Evolutionary conservation across 2,797 vertebrate species (phyloP).

Genomic region (Eospalax fontanierii): DNA sequence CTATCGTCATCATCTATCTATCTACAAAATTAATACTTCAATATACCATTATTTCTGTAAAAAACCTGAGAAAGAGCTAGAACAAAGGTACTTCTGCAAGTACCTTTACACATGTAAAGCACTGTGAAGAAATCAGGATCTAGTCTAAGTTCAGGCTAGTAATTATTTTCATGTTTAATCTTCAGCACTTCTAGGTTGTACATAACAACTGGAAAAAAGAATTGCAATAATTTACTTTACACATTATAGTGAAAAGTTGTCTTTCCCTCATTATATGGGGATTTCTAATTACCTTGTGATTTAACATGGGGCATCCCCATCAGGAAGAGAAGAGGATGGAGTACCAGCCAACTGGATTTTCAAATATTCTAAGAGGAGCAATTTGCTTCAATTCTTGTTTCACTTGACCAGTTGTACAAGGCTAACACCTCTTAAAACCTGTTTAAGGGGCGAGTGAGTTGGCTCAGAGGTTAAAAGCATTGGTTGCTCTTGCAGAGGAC

Average conservation of each 20-base stretch:
- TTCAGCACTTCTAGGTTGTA: neutral
- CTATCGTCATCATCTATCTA: rapidly evolving
- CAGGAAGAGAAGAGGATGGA: neutral
- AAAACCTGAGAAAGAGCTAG: neutral
- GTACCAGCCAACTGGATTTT: neutral
- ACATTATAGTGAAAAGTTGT: neutral
- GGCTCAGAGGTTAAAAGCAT: no score
- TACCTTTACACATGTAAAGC: neutral
- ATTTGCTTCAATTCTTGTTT: neutral
- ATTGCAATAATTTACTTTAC: neutral
- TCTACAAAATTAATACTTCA: neutral
- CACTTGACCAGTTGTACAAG: neutral
- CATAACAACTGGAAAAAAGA: neutral
- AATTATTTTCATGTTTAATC: neutral
- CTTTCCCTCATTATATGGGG: neutral
- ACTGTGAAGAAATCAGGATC: neutral
- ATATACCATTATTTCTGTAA: neutral
- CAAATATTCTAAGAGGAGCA: neutral
- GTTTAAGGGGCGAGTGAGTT: no score
- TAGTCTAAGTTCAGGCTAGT: neutral
- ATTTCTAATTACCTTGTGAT: neutral
- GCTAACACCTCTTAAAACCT: neutral
- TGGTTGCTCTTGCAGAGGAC: no score
- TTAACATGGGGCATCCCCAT: neutral
- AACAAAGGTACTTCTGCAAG: neutral